A percentile compares a stretch with the other conserved stretches of the same genome.
Conservation (phyloP, 2,113 vertebrate species). For the Casuarius casuarius region DNA sequence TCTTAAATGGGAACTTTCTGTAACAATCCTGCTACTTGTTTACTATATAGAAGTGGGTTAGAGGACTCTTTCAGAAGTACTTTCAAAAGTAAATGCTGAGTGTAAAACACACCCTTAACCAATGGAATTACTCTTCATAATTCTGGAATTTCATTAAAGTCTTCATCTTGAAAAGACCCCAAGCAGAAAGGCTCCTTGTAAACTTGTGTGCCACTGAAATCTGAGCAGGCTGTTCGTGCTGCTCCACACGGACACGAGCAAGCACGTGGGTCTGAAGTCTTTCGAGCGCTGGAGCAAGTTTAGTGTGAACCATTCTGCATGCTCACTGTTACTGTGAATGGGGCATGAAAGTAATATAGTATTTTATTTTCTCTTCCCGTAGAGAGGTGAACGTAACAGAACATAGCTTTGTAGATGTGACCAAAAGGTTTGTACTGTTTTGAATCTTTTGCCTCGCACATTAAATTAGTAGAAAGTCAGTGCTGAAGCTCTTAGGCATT, state of each 20-base stretch:
- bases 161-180: not conserved
- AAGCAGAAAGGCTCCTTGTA: not conserved
- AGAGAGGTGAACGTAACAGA: not conserved
- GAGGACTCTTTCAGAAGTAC: not conserved
- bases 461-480: not conserved
- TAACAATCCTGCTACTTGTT: not conserved
- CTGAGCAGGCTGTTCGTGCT: not conserved
- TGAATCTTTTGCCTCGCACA: not conserved
- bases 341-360: not conserved
- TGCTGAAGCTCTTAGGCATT: fast-evolving
- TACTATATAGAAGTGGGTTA: fast-evolving
- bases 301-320: not conserved
- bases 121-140: not conserved
- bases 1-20: not conserved
- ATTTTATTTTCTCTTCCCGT: not conserved
- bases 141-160: not conserved
- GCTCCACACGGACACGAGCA: not conserved
- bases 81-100: not conserved
- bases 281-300: not conserved
- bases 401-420: not conserved
- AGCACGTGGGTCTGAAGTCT: not conserved
- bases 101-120: not conserved
- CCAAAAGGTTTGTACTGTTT: not conserved
- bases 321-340: not conserved
- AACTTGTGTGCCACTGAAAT: not conserved